phyloP scores from a whole-genome alignment of 1,140 invertebrate genomes.

The Anastrepha obliqua region DNA sequence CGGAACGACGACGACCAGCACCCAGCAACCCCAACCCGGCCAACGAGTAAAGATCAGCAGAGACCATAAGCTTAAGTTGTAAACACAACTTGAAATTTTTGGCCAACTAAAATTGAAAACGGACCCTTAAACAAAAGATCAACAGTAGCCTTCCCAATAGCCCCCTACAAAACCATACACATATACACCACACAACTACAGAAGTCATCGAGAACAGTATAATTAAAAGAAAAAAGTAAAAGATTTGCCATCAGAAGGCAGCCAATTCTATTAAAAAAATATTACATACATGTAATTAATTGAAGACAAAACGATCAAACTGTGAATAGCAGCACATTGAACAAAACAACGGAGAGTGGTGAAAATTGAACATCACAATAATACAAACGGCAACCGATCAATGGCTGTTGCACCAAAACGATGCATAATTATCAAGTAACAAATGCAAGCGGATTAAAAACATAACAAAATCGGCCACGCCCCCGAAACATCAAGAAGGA shows the following conservation, averaged over 20 bases:
- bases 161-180: not conserved
- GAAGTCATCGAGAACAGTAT: not conserved
- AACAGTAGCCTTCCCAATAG: not conserved
- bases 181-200: not conserved
- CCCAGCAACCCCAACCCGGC: not conserved
- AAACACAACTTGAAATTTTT: not conserved
- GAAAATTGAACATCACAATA: constrained; percentile 1
- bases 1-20: constrained; percentile 32
- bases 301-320: not conserved
- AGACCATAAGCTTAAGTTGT: not conserved
- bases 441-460: constrained; percentile 2
- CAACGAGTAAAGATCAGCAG: not conserved
- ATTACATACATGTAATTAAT: not conserved
- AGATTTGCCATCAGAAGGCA: not conserved
- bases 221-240: not conserved
- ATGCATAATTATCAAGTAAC: not conserved
- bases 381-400: not conserved
- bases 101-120: not conserved
- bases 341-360: not conserved
- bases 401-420: not conserved
- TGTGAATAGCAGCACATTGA: not conserved
- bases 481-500: not conserved
- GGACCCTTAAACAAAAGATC: too few species aligned
- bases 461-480: not conserved
- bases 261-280: not conserved